Percentiles rank a stretch among this genome's conserved stretches.
Evolutionary conservation across 2,113 vertebrate species (phyloP).

Genomic region (Paralichthys olivaceus): DNA sequence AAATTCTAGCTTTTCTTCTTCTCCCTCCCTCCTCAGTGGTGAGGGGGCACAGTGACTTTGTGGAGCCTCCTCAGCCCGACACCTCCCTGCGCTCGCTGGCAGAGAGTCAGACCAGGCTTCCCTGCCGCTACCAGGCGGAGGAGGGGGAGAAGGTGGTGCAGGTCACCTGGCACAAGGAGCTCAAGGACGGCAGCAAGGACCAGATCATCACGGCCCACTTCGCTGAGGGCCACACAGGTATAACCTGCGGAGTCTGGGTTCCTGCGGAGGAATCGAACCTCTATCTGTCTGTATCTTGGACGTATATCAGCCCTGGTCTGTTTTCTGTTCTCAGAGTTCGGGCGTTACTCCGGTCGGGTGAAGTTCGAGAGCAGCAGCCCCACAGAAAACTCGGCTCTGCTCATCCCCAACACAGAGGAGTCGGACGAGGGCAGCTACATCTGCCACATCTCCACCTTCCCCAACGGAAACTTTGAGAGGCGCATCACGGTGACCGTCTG

Average conservation of each 20-base stretch:
- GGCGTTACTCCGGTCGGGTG: conserved; percentile 69
- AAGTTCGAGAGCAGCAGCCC: conserved; percentile 73
- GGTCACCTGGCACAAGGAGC: conserved; percentile 79
- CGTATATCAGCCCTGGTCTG: not conserved
- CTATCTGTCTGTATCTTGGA: not conserved
- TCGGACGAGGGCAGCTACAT: conserved; percentile 77
- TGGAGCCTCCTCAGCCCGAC: conserved; percentile 63
- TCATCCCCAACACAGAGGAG: conserved; percentile 73
- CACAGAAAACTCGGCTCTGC: conserved; percentile 67
- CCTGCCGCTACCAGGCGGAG: conserved; percentile 69
- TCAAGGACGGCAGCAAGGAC: conserved; percentile 64
- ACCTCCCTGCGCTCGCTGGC: conserved; percentile 49
- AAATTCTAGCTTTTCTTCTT: too few relatives aligned
- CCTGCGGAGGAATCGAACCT: not conserved
- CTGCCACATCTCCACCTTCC: conserved; percentile 81
- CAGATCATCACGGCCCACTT: conserved; percentile 78
- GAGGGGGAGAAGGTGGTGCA: conserved; percentile 68
- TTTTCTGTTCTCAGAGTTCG: conserved; percentile 65
- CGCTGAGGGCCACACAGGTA: conserved; percentile 70
- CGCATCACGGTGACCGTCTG: conserved; percentile 73
- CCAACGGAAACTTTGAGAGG: conserved; percentile 80
- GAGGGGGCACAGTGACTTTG: conserved; percentile 40
- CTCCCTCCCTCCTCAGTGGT: conserved; percentile 31
- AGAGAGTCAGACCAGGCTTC: conserved; percentile 71
- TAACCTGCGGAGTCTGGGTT: not conserved